Base-by-base conservation (phyloP, 2,797 vertebrate genomes). In the Selene dorsalis region DNA sequence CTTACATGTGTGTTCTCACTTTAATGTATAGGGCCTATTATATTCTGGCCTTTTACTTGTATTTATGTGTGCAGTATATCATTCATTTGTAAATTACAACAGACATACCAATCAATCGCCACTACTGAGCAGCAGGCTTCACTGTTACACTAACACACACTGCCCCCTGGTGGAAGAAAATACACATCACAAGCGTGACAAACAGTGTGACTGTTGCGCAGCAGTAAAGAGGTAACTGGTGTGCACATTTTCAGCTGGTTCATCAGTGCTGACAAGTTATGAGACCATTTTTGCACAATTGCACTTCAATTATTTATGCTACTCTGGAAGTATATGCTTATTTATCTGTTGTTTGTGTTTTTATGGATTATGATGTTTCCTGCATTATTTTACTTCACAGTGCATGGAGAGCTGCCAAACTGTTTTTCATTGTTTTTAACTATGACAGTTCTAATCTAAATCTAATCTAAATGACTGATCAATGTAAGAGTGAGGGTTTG, bases 91-190 rank as follows among this genome's bases (percentile, higher is more conserved):
- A 22, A 73, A 45, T 52, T 28, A 28, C 41, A 4, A 53, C 41
- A 58, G n/a, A 77, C 35, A 3, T 22, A 13, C 18, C 7, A 30
- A 35, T 56, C 16, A 13, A 68, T 77, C 61, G 55, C 4, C 14
- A 55, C 56, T 28, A 16, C 26, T 26, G 24, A 57, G 60, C 50
- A 0, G 20, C 3, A 50, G 7, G 28, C 38, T 41, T 57, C 39
- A 53, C 24, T 26, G 12, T 8, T 53, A 53, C 4, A 13, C 48
- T 68, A 52, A 39, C 59, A 68, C 56, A 92, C 73, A 91, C 85
- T 91, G 92, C 91, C 93, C 89, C 89, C 94, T 93, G 73, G 77
- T 94, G 94, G 41, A 6, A 28, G 9, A 30, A n/a, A 22, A 9
- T 4, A 52, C 75, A 53, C 28, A 88, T 14, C 65, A 72, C 87